These are phyloP conservation scores for Todiramphus chloris DNA, from an alignment of 2,113 vertebrate genomes.

Conservation along the genomic window DNA sequence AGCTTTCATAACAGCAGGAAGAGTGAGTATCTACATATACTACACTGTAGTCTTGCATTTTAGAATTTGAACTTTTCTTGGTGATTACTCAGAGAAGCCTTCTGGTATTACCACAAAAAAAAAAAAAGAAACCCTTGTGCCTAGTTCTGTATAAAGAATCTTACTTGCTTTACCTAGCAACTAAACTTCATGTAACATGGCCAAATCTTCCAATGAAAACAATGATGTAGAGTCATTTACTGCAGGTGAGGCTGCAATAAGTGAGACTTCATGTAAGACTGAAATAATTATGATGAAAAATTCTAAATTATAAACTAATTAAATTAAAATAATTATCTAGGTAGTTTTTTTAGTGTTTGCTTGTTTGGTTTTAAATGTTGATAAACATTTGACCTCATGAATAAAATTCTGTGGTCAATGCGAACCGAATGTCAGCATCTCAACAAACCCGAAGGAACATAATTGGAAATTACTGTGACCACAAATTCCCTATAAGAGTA, in stretches of 20 bases:
- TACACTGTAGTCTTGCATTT: neutral
- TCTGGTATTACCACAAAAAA: neutral
- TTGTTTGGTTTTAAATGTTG: neutral
- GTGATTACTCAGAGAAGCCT: neutral
- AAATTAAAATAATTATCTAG: neutral
- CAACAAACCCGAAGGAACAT: neutral
- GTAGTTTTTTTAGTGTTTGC: accelerated
- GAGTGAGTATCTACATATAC: neutral
- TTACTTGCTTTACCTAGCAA: neutral
- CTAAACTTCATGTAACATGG: neutral
- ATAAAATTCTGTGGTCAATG: neutral
- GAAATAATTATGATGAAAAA: neutral
- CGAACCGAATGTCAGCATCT: neutral
- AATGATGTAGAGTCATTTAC: neutral
- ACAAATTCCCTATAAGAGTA: neutral
- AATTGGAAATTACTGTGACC: neutral
- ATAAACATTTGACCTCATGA: neutral
- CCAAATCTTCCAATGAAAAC: neutral
- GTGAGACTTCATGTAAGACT: neutral
- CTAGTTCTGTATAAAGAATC: neutral
- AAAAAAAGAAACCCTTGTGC: neutral
- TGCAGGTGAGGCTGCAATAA: neutral
- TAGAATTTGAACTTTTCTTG: neutral
- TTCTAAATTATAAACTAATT: neutral
- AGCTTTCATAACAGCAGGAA: neutral